Conservation (phyloP, 2,888 invertebrate species). For the Parelbella ahira region DNA sequence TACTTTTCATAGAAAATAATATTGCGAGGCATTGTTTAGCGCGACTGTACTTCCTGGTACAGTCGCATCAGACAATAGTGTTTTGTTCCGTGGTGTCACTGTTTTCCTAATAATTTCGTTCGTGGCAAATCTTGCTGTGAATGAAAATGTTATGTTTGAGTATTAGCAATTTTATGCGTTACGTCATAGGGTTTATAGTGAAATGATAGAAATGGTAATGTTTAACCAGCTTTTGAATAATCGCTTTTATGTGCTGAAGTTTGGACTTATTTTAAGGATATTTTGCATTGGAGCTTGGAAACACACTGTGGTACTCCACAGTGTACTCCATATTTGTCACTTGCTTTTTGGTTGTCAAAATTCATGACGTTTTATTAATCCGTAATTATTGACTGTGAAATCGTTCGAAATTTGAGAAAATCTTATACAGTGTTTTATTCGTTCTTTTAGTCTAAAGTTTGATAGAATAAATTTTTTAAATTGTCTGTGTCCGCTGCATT, state of each 20-base stretch:
- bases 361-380: too few relatives aligned
- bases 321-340: too few relatives aligned
- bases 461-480: too few relatives aligned
- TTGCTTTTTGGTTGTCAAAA: too few relatives aligned
- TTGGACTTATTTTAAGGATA: slow-evolving; percentile 1
- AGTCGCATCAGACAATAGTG: slow-evolving; percentile 21
- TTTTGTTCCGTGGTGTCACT: slow-evolving; percentile 24
- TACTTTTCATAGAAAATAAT: slow-evolving; percentile 23
- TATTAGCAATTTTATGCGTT: not conserved
- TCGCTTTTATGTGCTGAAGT: slow-evolving; percentile 1
- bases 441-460: too few relatives aligned
- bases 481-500: too few relatives aligned
- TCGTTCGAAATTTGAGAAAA: too few relatives aligned
- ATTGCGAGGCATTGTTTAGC: slow-evolving; percentile 26
- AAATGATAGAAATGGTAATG: too few relatives aligned
- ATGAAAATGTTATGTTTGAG: slow-evolving; percentile 6
- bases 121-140: slow-evolving; percentile 18
- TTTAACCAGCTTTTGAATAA: slow-evolving; percentile 6
- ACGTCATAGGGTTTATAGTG: slow-evolving; percentile 6
- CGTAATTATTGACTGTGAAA: too few relatives aligned
- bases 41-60: slow-evolving; percentile 31
- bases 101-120: slow-evolving; percentile 25
- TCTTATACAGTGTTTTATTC: too few relatives aligned
- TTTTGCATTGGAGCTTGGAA: not conserved
- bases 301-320: too few relatives aligned